phyloP scores from a whole-genome alignment of 2,888 invertebrate species.

The Tenodera sinensis region DNA sequence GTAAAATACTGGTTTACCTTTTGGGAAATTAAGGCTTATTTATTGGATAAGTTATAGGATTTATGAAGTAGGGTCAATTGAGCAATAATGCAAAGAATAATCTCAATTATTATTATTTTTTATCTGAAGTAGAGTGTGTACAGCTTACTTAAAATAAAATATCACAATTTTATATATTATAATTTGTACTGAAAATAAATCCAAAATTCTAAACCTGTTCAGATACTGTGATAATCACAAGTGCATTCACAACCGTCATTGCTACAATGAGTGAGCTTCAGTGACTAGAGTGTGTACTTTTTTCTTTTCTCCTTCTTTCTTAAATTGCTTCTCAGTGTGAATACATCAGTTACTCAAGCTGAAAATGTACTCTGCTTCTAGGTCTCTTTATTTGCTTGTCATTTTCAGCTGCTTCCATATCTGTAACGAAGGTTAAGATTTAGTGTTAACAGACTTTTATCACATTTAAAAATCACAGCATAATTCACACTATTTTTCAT shows the following conservation, averaged over 20 bases:
- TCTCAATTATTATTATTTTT: neutral
- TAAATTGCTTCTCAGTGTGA: neutral
- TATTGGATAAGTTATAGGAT: too few relatives aligned
- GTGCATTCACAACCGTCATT: neutral
- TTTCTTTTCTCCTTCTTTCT: neutral
- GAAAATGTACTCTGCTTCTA: neutral
- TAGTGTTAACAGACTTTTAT: too few relatives aligned
- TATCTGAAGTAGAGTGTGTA: neutral
- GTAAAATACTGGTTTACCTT: too few relatives aligned
- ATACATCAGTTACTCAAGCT: neutral
- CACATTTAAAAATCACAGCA: too few relatives aligned
- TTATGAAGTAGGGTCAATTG: too few relatives aligned
- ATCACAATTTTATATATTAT: neutral
- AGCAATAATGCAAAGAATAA: too few relatives aligned
- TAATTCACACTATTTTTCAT: too few relatives aligned
- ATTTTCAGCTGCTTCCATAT: neutral
- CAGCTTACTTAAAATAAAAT: neutral
- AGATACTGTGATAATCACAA: neutral
- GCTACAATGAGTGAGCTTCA: neutral
- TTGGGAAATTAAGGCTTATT: too few relatives aligned
- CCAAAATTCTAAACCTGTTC: neutral
- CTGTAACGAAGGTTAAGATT: neutral
- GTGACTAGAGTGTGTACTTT: neutral
- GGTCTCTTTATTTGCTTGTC: neutral
- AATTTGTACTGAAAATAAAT: neutral